Evolutionary conservation across 2,888 invertebrate genomes (phyloP), one percentile per base, ranked within the genome.

Genomic region (Rotaria macrura): DNA sequence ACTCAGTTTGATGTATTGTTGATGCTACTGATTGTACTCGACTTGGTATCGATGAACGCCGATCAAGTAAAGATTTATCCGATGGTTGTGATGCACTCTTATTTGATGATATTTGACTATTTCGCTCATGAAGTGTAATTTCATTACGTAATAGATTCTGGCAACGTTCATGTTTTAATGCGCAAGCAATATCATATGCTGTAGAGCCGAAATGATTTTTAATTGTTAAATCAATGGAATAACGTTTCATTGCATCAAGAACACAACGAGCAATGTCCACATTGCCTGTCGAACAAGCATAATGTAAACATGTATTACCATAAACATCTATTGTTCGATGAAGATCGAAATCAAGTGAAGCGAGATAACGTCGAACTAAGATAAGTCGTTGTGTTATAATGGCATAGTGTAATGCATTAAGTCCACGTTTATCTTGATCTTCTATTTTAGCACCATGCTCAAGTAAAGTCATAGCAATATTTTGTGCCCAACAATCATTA

Each of bases 251-350:
- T 4, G 25, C 40, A 40, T 40, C n/a, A 25, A 79, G 25, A 10
- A 79, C 20, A 25, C 7, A 23, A n/a, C 43, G 79, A 79, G n/a
- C 14, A 10, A 79, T 79, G 0, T 79, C 23, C 1, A 20, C 4
- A 43, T 79, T 43, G n/a, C 79, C 79, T 2, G 43, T 79, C 4
- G 40, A 79, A 25, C 20, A 38, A 7, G 86, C 86, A 72, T 86
- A 86, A 55, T 86, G 86, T 20, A 86, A 55, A 57, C 86, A 84
- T 23, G 54, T 74, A 65, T 86, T 86, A 20, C 86, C 86, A 49
- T 86, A 34, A 0, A 57, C 43, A 57, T 86, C 86, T 20, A 54
- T 25, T 34, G 86, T 29, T 38, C 54, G 40, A 38, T 47, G 84
- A 43, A 86, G 47, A 74, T 86, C 72, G 43, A 86, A 86, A 83